Conservation (phyloP, 2,797 vertebrate genomes). For the Gadopsis bispinosus region DNA sequence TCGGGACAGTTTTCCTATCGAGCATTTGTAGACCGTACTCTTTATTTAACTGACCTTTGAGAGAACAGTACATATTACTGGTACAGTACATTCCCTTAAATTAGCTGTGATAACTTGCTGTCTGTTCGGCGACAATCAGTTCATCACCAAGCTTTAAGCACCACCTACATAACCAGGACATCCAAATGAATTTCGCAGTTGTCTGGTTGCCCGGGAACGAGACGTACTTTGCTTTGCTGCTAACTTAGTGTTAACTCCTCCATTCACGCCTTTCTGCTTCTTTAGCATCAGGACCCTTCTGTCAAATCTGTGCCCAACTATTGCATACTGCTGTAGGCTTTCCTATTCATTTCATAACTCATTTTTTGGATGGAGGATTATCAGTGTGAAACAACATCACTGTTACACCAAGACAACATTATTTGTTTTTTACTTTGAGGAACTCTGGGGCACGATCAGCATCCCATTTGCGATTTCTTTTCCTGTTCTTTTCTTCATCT, state of each 20-base stretch:
- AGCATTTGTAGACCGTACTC: too few species aligned
- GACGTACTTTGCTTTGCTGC: neutral
- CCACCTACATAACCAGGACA: neutral
- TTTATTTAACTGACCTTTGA: neutral
- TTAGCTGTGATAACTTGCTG: neutral
- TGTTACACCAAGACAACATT: neutral
- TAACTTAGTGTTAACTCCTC: neutral
- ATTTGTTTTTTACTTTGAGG: neutral
- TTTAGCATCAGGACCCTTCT: slow-evolving; percentile 52
- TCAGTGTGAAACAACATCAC: too few species aligned
- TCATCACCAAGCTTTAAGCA: neutral
- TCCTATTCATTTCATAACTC: too few species aligned
- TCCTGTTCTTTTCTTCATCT: neutral
- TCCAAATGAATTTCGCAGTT: neutral
- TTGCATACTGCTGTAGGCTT: too few species aligned
- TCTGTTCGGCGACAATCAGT: too few species aligned
- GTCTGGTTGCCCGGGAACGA: neutral
- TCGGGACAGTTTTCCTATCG: too few species aligned
- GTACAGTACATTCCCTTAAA: neutral
- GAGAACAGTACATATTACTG: neutral
- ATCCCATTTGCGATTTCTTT: neutral
- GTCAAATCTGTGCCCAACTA: slow-evolving; percentile 19
- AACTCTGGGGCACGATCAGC: neutral
- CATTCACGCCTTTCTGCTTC: slow-evolving; percentile 30
- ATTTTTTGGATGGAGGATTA: too few species aligned